Percentiles rank a stretch among this genome's conserved stretches.
phyloP scores from a whole-genome alignment of 2,888 invertebrate genomes.

The Arrhopalites spinosus region DNA sequence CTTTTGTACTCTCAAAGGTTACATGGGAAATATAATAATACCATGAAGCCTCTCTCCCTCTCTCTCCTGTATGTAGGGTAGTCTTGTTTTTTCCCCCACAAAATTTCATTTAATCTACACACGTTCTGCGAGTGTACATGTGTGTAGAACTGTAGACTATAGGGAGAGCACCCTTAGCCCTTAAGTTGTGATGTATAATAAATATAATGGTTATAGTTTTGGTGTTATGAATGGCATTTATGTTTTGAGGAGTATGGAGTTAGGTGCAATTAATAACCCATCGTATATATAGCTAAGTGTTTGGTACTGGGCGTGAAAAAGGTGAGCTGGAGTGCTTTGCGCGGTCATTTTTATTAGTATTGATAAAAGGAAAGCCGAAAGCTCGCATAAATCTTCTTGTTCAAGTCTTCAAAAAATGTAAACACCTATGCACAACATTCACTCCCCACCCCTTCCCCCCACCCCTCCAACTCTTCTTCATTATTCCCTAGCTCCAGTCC shows the following conservation, averaged over 20 bases:
- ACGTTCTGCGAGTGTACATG: not conserved
- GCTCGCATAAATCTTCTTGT: slow-evolving; percentile 42
- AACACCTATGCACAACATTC: slow-evolving; percentile 32
- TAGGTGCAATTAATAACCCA: slow-evolving; percentile 46
- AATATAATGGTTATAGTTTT: not conserved
- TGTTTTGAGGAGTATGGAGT: slow-evolving; percentile 33
- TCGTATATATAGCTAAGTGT: slow-evolving; percentile 31
- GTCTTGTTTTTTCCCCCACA: not conserved
- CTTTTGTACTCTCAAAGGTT: no score
- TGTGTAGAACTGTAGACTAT: no score
- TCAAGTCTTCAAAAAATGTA: slow-evolving; percentile 39
- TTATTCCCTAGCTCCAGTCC: not conserved
- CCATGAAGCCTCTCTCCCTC: no score
- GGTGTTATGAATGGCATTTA: slow-evolving; percentile 39
- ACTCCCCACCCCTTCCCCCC: not conserved
- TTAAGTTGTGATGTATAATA: not conserved
- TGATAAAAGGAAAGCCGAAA: slow-evolving; percentile 56
- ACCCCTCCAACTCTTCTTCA: not conserved
- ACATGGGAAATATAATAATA: no score
- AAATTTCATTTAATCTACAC: not conserved
- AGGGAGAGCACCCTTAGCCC: not conserved
- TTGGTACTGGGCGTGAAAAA: slow-evolving; percentile 47
- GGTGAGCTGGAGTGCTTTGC: slow-evolving; percentile 43
- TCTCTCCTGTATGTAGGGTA: not conserved
- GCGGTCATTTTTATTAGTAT: slow-evolving; percentile 57